Conservation (phyloP, 2,888 invertebrate genomes). For the Silvanus unidentatus region DNA sequence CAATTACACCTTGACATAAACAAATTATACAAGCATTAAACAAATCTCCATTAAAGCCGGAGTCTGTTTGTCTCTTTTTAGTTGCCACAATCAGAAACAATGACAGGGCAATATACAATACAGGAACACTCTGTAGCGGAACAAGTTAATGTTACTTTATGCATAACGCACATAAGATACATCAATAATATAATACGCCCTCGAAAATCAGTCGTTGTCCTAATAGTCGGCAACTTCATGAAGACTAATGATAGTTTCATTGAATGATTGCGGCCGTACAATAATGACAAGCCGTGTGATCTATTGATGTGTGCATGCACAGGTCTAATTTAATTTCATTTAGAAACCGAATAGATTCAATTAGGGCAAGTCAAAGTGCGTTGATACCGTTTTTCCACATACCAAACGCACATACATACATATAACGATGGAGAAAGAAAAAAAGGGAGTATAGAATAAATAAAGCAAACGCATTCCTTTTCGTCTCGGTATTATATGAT, state of each 20-base stretch:
- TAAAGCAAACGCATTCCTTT: too few relatives aligned
- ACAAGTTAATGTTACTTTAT: too few relatives aligned
- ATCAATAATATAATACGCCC: conserved; percentile 24
- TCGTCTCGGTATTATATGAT: too few relatives aligned
- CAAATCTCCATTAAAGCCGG: conserved; percentile 21
- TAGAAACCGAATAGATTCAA: neutral
- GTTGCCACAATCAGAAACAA: conserved; percentile 20
- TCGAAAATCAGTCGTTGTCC: conserved; percentile 12
- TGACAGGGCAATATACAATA: conserved; percentile 16
- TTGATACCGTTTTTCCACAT: too few relatives aligned
- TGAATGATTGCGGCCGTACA: conserved; percentile 31
- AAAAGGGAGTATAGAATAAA: too few relatives aligned
- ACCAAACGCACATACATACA: too few relatives aligned
- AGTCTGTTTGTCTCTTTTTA: conserved; percentile 9
- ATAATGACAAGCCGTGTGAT: conserved; percentile 24
- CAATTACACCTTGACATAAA: conserved; percentile 10
- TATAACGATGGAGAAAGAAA: too few relatives aligned
- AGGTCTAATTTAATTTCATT: conserved; percentile 11
- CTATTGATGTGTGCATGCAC: conserved; percentile 14
- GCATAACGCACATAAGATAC: conserved; percentile 16
- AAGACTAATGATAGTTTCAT: conserved; percentile 35
- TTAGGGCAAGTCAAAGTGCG: too few relatives aligned
- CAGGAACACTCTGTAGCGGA: neutral
- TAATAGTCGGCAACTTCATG: conserved; percentile 23
- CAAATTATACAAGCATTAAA: conserved; percentile 22